Evolutionary conservation across 2,113 vertebrate species (phyloP).

Genomic region (Lathamus discolor): DNA sequence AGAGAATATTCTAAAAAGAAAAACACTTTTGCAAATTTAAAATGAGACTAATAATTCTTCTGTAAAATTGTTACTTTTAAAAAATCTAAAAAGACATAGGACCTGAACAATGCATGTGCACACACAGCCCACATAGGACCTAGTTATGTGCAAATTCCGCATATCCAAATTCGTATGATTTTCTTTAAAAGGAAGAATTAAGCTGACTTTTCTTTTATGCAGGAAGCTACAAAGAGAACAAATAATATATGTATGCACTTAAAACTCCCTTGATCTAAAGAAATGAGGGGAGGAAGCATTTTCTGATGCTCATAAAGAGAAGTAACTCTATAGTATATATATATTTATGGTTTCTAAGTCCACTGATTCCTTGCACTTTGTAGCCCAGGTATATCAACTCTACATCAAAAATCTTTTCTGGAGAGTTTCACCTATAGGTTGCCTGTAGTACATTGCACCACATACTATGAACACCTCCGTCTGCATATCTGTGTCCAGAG

Average conservation of each 20-base stretch:
- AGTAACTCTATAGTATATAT: background rate
- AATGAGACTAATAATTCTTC: background rate
- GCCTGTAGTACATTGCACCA: background rate
- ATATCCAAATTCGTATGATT: slow-evolving; percentile 5
- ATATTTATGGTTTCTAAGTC: background rate
- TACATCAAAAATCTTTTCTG: background rate
- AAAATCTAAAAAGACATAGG: background rate
- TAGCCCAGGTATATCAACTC: background rate
- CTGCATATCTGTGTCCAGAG: background rate
- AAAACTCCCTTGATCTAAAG: background rate
- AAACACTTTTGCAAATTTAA: background rate
- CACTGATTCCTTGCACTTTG: background rate
- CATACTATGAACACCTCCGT: background rate
- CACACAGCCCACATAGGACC: background rate
- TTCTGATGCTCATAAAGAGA: slow-evolving; percentile 1
- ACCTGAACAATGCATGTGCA: background rate
- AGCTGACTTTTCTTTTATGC: background rate
- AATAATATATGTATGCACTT: background rate
- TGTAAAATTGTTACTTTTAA: background rate
- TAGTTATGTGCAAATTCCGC: background rate
- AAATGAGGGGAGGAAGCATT: background rate
- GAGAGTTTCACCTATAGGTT: background rate
- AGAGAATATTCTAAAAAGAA: background rate
- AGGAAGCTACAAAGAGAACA: background rate
- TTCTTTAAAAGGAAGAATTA: slow-evolving; percentile 33